Percentiles rank a stretch among this genome's conserved stretches.
Evolutionary conservation across 2,888 invertebrate species (phyloP).

Genomic region (Drosophila nigritarsus): DNA sequence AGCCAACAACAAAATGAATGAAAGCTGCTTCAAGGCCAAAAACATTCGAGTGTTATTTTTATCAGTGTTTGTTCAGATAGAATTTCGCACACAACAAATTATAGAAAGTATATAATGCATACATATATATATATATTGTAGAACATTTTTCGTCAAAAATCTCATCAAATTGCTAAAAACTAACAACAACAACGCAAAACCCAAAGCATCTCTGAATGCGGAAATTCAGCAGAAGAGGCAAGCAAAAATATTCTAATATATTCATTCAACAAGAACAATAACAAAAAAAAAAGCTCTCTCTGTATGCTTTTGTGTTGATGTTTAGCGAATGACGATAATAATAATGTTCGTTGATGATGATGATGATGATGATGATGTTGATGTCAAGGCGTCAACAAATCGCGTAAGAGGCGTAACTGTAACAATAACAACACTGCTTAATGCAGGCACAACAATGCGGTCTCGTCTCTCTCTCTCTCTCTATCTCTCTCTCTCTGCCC

Average conservation of each 20-base stretch:
- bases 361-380: conserved; percentile 16
- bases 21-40: conserved; percentile 33
- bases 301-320: conserved; percentile 25
- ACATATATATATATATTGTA: conserved; percentile 1
- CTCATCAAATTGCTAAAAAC: conserved; percentile 45
- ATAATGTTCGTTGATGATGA: conserved; percentile 1
- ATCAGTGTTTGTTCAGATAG: conserved; percentile 30
- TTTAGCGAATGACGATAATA: conserved; percentile 4
- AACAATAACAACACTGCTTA: conserved; percentile 22
- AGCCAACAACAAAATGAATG: conserved; percentile 15
- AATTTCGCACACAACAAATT: conserved; percentile 28
- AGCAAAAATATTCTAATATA: conserved; percentile 50
- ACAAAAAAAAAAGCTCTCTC: conserved; percentile 8
- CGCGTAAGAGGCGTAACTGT: conserved; percentile 15
- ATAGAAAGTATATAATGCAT: conserved; percentile 40
- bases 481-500: conserved; percentile 5
- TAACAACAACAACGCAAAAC: conserved; percentile 25
- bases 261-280: conserved; percentile 31
- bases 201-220: conserved; percentile 47
- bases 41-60: conserved; percentile 40
- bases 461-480: background rate
- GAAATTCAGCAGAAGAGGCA: conserved; percentile 60
- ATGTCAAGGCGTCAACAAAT: conserved; percentile 40
- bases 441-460: conserved; percentile 33
- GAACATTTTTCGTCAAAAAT: conserved; percentile 13